Evolutionary conservation across 2,797 vertebrate genomes (phyloP).

Genomic region (Neolamprologus multifasciatus): DNA sequence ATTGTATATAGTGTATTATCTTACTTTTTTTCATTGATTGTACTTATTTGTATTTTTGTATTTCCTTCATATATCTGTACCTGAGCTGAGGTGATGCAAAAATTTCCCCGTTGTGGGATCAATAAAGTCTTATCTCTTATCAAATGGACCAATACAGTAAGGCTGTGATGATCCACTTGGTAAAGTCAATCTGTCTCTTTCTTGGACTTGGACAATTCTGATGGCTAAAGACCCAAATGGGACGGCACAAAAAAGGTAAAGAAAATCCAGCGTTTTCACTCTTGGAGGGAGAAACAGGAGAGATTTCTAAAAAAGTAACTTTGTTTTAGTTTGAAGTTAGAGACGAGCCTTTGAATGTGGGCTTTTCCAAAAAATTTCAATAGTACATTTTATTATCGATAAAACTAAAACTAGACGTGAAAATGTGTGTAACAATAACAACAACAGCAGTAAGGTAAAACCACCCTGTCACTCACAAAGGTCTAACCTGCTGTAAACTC

Average conservation of each 20-base stretch:
- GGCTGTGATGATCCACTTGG: neutral
- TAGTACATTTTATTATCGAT: neutral
- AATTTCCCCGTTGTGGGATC: too few species aligned
- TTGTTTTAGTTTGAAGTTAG: neutral
- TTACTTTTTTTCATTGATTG: too few species aligned
- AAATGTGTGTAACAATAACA: neutral
- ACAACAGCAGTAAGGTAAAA: neutral
- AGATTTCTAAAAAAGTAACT: neutral
- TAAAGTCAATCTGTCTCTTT: neutral
- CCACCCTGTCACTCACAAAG: neutral
- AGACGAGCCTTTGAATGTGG: neutral
- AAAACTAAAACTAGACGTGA: neutral
- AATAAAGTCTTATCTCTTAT: neutral
- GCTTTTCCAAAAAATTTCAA: neutral
- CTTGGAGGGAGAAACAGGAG: neutral
- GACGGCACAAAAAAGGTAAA: neutral
- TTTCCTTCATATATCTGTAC: too few species aligned
- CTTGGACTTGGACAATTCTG: neutral
- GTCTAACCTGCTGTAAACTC: neutral
- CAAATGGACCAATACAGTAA: neutral
- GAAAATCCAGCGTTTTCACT: neutral
- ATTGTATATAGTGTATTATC: too few species aligned
- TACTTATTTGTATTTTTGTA: too few species aligned
- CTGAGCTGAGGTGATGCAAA: too few species aligned
- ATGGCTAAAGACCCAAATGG: neutral